phyloP scores from a whole-genome alignment of 2,888 invertebrate genomes.

The Anoplius nigerrimus region DNA sequence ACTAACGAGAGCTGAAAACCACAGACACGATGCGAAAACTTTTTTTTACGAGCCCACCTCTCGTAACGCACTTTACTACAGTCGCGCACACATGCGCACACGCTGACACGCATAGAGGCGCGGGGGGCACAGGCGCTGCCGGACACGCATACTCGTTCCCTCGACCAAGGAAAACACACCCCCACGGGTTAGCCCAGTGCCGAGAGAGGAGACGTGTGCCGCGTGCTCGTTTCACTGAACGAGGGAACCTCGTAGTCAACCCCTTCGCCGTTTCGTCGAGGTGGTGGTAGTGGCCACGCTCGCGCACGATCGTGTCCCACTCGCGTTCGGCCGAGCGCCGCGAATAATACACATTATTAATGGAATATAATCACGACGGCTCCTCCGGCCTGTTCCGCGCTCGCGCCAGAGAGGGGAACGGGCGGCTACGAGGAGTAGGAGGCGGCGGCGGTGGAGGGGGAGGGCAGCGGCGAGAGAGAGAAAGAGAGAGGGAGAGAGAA shows the following conservation, averaged over 20 bases:
- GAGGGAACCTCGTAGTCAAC: slow-evolving; percentile 55
- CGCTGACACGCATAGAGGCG: slow-evolving; percentile 5
- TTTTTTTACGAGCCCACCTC: background rate
- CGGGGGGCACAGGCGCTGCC: background rate
- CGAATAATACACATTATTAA: slow-evolving; percentile 66
- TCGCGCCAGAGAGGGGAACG: slow-evolving; percentile 45
- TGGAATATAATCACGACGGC: slow-evolving; percentile 49
- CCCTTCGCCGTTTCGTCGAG: slow-evolving; percentile 55
- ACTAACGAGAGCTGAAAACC: background rate
- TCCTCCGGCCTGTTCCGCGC: slow-evolving; percentile 19
- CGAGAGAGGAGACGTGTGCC: slow-evolving; percentile 27
- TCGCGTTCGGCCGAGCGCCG: slow-evolving; percentile 64
- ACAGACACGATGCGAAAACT: background rate
- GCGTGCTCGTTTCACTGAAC: slow-evolving; percentile 30
- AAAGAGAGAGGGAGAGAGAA: slow-evolving; percentile 40
- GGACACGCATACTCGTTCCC: too few relatives aligned
- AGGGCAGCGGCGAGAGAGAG: slow-evolving; percentile 20
- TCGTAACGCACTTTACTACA: slow-evolving; percentile 18
- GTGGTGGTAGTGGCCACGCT: slow-evolving; percentile 53
- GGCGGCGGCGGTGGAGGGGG: slow-evolving; percentile 45
- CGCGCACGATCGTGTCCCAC: slow-evolving; percentile 57
- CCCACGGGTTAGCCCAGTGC: background rate
- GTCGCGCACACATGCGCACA: slow-evolving; percentile 11
- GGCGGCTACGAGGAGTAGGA: too few relatives aligned
- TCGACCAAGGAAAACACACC: too few relatives aligned